These are phyloP conservation scores for Autographa pulchrina DNA, from an alignment of 2,888 invertebrate species.

Conservation along the genomic window DNA sequence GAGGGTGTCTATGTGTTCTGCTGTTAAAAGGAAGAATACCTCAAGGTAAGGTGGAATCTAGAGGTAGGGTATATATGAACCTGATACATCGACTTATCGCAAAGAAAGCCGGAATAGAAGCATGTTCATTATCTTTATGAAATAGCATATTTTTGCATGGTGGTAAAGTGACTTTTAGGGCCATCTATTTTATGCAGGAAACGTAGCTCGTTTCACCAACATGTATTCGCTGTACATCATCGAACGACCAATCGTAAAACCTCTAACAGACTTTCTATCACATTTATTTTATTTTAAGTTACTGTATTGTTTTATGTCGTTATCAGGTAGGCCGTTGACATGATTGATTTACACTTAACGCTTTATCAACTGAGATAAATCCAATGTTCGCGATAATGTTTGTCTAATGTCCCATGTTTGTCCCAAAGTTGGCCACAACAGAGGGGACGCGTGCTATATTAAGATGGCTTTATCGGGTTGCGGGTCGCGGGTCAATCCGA, in stretches of 20 bases:
- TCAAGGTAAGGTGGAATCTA: not conserved
- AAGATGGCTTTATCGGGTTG: slow-evolving; percentile 66
- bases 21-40: not conserved
- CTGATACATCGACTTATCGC: not conserved
- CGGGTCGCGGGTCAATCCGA: slow-evolving; percentile 70
- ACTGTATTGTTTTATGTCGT: not conserved
- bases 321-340: not conserved
- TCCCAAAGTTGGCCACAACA: slow-evolving; percentile 16
- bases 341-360: not conserved
- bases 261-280: not conserved
- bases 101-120: not conserved
- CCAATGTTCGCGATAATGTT: not conserved
- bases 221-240: not conserved
- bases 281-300: not conserved
- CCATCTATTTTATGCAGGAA: not conserved
- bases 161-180: not conserved
- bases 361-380: not conserved
- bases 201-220: not conserved
- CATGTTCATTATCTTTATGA: not conserved
- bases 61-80: not conserved
- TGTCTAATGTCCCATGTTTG: slow-evolving; percentile 5
- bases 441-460: slow-evolving; percentile 67
- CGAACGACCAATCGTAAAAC: too few relatives aligned
- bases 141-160: not conserved
- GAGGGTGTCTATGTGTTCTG: slow-evolving; percentile 15